Evolutionary conservation across 2,113 vertebrate species (phyloP).

Genomic region (Salvelinus alpinus): DNA sequence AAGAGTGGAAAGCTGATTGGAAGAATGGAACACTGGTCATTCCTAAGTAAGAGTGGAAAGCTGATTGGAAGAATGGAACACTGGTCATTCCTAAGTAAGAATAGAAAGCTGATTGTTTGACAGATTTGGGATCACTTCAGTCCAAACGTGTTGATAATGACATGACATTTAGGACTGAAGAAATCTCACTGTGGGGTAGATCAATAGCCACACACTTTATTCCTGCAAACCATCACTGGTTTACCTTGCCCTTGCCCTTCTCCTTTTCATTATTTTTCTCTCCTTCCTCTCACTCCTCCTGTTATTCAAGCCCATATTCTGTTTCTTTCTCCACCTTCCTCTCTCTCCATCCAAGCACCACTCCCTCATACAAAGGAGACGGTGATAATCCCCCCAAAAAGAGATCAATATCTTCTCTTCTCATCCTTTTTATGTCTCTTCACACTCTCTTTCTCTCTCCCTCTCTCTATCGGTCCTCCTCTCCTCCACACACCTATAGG

Average conservation of each 20-base stretch:
- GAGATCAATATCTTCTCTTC: neutral
- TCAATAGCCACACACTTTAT: no score
- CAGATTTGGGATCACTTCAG: neutral
- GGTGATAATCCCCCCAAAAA: neutral
- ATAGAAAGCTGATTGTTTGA: neutral
- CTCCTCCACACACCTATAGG: neutral
- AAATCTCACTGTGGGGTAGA: no score
- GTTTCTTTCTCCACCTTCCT: neutral
- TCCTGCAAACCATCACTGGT: no score
- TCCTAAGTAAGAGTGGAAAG: no score
- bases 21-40: no score
- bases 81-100: neutral
- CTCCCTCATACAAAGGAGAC: neutral
- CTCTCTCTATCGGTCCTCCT: neutral
- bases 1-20: no score
- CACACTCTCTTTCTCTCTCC: neutral
- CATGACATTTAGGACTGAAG: neutral
- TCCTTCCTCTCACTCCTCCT: neutral
- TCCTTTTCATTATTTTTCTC: no score
- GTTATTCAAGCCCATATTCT: neutral
- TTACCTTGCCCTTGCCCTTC: no score
- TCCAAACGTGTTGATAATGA: neutral
- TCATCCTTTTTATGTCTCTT: neutral
- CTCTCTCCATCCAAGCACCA: no score
- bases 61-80: no score